Conservation (phyloP, 2,113 vertebrate genomes). For the Catagonus wagneri region DNA sequence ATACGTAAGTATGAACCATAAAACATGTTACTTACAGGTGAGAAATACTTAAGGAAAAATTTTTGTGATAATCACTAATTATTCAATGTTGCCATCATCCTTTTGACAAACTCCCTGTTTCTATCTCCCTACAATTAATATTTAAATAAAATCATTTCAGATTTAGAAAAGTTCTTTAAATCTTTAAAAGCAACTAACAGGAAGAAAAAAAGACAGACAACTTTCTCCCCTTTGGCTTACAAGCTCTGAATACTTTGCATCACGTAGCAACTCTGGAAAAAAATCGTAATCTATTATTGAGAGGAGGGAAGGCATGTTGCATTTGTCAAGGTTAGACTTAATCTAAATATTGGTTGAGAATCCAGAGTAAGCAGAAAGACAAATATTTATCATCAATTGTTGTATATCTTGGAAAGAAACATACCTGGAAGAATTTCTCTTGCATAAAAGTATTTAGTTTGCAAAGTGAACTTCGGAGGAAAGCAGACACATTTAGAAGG, state of each 20-base stretch:
- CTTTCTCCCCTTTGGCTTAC: neutral
- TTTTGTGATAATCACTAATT: neutral
- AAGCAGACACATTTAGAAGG: neutral
- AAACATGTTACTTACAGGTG: neutral
- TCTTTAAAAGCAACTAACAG: neutral
- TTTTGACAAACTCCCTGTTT: neutral
- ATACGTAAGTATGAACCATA: neutral
- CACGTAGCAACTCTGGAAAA: neutral
- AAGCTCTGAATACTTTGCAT: neutral
- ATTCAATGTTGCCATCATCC: neutral
- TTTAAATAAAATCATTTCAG: neutral
- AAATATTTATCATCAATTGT: slow-evolving; percentile 12
- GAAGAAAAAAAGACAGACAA: neutral
- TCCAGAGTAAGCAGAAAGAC: neutral
- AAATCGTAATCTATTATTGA: neutral
- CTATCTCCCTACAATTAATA: slow-evolving; percentile 27
- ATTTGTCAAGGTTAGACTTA: slow-evolving; percentile 42
- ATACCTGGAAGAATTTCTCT: neutral
- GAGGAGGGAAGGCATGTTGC: neutral
- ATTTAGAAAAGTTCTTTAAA: slow-evolving; percentile 37
- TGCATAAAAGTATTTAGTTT: slow-evolving; percentile 28
- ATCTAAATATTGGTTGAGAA: slow-evolving; percentile 50
- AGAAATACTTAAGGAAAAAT: neutral
- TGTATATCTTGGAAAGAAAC: slow-evolving; percentile 17
- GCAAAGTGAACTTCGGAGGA: neutral